A percentile compares a stretch with the other conserved stretches of the same genome.
phyloP scores from a whole-genome alignment of 2,888 invertebrate species.

The Athalia circularis region DNA sequence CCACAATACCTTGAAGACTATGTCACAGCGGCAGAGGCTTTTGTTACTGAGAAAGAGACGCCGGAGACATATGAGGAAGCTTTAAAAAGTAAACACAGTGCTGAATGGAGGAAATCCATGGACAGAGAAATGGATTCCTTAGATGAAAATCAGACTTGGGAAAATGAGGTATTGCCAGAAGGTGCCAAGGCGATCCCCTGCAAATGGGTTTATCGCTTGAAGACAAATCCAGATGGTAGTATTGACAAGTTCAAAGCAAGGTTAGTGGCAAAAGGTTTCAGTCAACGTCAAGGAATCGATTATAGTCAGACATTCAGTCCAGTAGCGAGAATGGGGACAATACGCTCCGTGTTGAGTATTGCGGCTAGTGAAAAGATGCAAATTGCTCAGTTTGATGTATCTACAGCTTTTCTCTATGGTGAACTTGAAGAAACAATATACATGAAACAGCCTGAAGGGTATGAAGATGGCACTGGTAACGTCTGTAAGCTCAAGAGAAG shows the following conservation, averaged over 20 bases:
- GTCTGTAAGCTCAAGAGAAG: slow-evolving; percentile 65
- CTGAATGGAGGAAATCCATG: slow-evolving; percentile 50
- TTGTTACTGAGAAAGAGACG: neutral
- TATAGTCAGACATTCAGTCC: slow-evolving; percentile 63
- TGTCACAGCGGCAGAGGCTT: too few relatives aligned
- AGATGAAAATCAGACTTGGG: slow-evolving; percentile 47
- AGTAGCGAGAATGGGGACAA: slow-evolving; percentile 58
- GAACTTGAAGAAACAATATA: slow-evolving; percentile 62
- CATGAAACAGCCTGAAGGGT: slow-evolving; percentile 66
- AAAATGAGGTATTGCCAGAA: neutral
- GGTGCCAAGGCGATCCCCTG: neutral
- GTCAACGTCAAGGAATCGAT: slow-evolving; percentile 57
- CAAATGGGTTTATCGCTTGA: slow-evolving; percentile 43
- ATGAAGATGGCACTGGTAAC: slow-evolving; percentile 56
- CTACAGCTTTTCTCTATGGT: slow-evolving; percentile 64
- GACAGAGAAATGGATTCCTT: slow-evolving; percentile 48
- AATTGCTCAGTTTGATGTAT: slow-evolving; percentile 61
- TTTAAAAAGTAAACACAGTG: neutral
- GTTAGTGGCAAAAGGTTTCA: slow-evolving; percentile 58
- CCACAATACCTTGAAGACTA: too few relatives aligned
- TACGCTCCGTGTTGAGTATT: slow-evolving; percentile 56
- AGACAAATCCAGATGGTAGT: slow-evolving; percentile 53
- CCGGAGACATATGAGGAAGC: slow-evolving; percentile 45
- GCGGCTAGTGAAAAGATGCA: slow-evolving; percentile 54
- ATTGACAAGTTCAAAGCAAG: slow-evolving; percentile 59